phyloP scores from a whole-genome alignment of 2,797 vertebrate genomes.

The Phoeniculus purpureus region DNA sequence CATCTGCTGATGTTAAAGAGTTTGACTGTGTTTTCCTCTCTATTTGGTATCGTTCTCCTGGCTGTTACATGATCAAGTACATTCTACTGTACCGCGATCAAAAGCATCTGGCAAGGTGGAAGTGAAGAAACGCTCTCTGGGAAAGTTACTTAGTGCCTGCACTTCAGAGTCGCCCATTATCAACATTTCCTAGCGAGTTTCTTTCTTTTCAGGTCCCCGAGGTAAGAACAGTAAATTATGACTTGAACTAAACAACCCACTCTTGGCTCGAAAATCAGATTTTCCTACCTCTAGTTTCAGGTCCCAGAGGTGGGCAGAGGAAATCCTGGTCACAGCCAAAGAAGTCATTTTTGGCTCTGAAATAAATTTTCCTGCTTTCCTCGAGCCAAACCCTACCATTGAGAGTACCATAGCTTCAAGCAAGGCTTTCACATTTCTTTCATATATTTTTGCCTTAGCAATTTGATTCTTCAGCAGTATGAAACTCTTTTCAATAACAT shows the following conservation, averaged over 20 bases:
- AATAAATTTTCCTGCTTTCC: constrained; percentile 78
- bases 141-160: constrained; percentile 69
- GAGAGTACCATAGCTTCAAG: constrained; percentile 72
- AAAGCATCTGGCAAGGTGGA: constrained; percentile 75
- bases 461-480: constrained; percentile 63
- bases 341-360: constrained; percentile 80
- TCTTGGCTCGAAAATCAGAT: constrained; percentile 82
- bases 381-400: constrained; percentile 68
- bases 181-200: constrained; percentile 71
- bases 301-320: constrained; percentile 82
- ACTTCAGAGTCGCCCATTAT: constrained; percentile 75
- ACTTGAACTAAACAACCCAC: constrained; percentile 79
- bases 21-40: constrained; percentile 12
- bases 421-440: constrained; percentile 67
- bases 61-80: constrained; percentile 53
- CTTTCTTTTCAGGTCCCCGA: constrained; percentile 74
- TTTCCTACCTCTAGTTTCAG: constrained; percentile 81
- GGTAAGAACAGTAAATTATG: constrained; percentile 80
- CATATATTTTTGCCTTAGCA: constrained; percentile 74
- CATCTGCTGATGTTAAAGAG: constrained; percentile 2
- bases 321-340: constrained; percentile 85
- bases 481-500: constrained; percentile 43
- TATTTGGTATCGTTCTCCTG: constrained; percentile 40
- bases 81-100: constrained; percentile 62
- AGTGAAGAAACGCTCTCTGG: constrained; percentile 71